Conservation (phyloP, 2,888 invertebrate species). For the Mactromeris polynyma region DNA sequence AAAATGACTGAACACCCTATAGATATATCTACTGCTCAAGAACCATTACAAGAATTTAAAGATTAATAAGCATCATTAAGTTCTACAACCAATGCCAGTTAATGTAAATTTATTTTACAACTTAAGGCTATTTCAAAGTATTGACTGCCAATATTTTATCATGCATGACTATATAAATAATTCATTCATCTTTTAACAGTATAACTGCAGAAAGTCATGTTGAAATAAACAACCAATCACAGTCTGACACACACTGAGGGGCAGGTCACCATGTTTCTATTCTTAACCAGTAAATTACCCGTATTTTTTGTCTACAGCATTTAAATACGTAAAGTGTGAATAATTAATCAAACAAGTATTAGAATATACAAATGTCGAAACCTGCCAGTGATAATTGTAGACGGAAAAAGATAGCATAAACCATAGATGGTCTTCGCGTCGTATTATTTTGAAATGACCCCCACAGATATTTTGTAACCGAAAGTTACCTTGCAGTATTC, state of each 20-base stretch:
- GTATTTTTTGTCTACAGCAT: not conserved
- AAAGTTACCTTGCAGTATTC: conserved; percentile 84
- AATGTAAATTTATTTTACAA: too few relatives aligned
- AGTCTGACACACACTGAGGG: conserved; percentile 47
- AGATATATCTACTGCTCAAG: too few relatives aligned
- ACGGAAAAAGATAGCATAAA: not conserved
- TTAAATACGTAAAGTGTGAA: not conserved
- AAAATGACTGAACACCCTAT: too few relatives aligned
- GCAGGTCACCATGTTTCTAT: not conserved
- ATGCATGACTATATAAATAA: not conserved
- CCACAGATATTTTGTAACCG: not conserved
- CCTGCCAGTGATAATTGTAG: not conserved
- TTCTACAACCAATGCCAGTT: too few relatives aligned
- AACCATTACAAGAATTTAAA: too few relatives aligned
- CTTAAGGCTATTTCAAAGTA: too few relatives aligned
- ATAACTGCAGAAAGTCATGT: not conserved
- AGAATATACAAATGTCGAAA: not conserved
- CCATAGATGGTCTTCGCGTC: not conserved
- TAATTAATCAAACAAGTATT: not conserved
- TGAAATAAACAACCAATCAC: conserved; percentile 40
- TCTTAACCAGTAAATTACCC: not conserved
- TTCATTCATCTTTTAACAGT: not conserved
- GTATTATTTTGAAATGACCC: not conserved
- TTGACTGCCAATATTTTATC: too few relatives aligned
- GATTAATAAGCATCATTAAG: too few relatives aligned